phyloP scores from a whole-genome alignment of 2,113 vertebrate species.

The Siphamia tubifer region DNA sequence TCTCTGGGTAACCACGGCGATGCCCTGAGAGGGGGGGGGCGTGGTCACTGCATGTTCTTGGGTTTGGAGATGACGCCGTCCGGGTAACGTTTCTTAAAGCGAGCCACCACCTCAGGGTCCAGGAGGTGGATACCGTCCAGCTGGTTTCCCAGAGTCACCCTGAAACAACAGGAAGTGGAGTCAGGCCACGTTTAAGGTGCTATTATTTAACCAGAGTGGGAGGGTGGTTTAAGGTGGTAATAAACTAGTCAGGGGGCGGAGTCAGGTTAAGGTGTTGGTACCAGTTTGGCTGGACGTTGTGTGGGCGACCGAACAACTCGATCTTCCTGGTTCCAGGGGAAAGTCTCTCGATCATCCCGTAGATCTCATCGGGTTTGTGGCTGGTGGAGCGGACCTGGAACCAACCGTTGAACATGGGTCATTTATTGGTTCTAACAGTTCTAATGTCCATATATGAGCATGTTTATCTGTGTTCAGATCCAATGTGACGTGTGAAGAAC shows the following conservation, averaged over 20 bases:
- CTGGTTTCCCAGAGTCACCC: constrained; percentile 93
- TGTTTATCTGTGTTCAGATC: no score
- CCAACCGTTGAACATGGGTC: neutral
- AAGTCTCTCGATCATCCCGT: constrained; percentile 93
- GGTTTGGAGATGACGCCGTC: constrained; percentile 92
- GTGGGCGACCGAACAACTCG: constrained; percentile 90
- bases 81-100: constrained; percentile 90
- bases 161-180: constrained; percentile 25
- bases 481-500: no score
- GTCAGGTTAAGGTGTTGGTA: constrained; percentile 55
- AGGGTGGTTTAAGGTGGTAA: no score
- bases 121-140: constrained; percentile 91
- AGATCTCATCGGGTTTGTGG: constrained; percentile 95
- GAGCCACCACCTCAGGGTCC: constrained; percentile 90
- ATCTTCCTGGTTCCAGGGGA: constrained; percentile 93
- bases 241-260: no score
- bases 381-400: constrained; percentile 92
- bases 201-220: no score
- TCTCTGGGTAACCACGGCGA: no score
- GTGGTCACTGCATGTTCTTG: constrained; percentile 80
- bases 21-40: no score
- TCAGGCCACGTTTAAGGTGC: neutral
- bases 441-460: no score
- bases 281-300: constrained; percentile 96
- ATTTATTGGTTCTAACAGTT: no score